These are phyloP conservation scores for Sus scrofa DNA, from an alignment of 2,113 vertebrate genomes.

Conservation along the genomic window DNA sequence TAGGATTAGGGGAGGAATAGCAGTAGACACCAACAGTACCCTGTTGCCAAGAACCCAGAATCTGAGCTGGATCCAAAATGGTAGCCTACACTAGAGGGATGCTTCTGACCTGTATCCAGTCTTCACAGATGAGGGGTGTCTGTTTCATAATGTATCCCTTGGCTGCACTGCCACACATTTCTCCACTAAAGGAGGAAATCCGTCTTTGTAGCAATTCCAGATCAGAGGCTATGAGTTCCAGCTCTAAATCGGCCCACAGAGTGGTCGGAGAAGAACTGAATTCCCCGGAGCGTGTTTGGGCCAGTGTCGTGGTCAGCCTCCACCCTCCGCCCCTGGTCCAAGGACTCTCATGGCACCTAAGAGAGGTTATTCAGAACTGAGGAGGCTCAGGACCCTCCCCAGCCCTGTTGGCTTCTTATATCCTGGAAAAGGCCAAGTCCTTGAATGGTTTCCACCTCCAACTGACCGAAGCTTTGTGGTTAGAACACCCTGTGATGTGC, in stretches of 20 bases:
- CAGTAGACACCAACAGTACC: not conserved
- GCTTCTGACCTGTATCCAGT: not conserved
- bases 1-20: not conserved
- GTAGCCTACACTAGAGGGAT: not conserved
- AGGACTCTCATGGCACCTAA: not conserved
- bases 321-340: not conserved
- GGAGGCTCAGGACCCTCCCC: not conserved
- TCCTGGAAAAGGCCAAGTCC: not conserved
- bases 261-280: not conserved
- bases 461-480: not conserved
- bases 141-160: conserved; percentile 30
- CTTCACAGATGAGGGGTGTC: not conserved
- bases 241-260: not conserved
- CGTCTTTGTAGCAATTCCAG: not conserved
- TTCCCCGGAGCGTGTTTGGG: not conserved
- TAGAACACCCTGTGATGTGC: conserved; percentile 13
- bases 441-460: conserved; percentile 25
- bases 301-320: not conserved
- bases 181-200: not conserved
- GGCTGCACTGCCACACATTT: not conserved
- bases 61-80: not conserved
- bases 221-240: not conserved
- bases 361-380: not conserved
- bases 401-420: not conserved
- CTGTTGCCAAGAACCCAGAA: conserved; percentile 17